Conservation (phyloP, 2,113 vertebrate species). For the Microtus richardsoni region DNA sequence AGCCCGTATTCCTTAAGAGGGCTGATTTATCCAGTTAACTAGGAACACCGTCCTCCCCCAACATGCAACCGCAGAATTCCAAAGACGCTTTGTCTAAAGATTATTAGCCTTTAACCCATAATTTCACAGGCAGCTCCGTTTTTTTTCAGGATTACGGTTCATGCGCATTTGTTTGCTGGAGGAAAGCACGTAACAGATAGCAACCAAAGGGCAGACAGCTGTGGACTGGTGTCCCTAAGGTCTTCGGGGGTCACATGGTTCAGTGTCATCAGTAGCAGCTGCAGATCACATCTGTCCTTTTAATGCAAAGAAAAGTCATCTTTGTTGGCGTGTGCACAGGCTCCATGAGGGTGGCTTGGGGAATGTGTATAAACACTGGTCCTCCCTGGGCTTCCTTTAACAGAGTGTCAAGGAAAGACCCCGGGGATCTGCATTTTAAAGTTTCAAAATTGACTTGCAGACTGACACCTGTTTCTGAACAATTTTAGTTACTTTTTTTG, state of each 20-base stretch:
- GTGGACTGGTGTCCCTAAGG: background rate
- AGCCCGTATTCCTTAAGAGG: background rate
- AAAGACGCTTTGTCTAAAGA: constrained; percentile 24
- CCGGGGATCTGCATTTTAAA: background rate
- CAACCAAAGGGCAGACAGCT: background rate
- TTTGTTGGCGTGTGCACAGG: background rate
- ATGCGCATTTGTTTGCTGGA: background rate
- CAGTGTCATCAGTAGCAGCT: background rate
- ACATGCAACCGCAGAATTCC: background rate
- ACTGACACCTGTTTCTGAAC: background rate
- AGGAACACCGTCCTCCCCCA: background rate
- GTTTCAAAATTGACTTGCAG: background rate
- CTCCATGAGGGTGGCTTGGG: background rate
- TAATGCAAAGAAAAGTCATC: background rate
- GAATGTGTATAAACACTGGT: background rate
- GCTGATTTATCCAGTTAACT: background rate
- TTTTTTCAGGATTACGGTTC: constrained; percentile 3
- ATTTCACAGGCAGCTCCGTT: background rate
- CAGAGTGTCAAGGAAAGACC: background rate
- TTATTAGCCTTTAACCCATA: constrained; percentile 21
- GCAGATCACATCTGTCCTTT: background rate
- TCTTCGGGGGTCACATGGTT: background rate
- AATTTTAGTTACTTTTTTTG: background rate
- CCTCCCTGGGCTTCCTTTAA: background rate
- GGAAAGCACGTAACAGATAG: background rate